A percentile compares a stretch with the other conserved stretches of the same genome.
Evolutionary conservation across 2,113 vertebrate species (phyloP).

Genomic region (Furnarius figulus): DNA sequence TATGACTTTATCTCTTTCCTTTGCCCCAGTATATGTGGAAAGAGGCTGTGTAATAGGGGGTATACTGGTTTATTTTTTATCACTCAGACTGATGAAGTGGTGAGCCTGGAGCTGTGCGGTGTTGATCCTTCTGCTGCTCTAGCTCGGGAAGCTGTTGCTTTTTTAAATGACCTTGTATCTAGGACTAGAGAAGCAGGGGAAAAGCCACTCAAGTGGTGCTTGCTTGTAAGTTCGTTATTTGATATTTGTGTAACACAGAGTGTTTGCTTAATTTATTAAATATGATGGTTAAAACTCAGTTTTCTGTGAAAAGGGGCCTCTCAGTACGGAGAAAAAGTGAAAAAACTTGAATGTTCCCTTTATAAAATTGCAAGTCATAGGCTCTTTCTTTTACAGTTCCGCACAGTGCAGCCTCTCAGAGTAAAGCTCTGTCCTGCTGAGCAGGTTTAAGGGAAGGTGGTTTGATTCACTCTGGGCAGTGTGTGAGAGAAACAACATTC

Average conservation of each 20-base stretch:
- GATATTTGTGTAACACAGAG: background rate
- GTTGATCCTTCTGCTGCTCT: background rate
- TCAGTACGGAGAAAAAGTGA: background rate
- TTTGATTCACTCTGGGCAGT: background rate
- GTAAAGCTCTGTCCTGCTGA: too few species aligned
- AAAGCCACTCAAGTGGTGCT: background rate
- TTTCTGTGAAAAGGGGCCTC: background rate
- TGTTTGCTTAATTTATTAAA: background rate
- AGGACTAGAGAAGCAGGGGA: too few species aligned
- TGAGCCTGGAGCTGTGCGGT: background rate
- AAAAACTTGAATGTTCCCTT: background rate
- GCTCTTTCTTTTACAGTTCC: background rate
- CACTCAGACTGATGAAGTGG: rapidly evolving
- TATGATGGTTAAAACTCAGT: background rate
- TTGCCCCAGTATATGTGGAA: background rate
- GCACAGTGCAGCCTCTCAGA: background rate
- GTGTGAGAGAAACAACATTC: background rate
- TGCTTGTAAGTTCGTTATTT: background rate
- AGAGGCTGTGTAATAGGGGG: background rate
- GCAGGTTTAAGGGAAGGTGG: background rate
- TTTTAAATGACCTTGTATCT: background rate
- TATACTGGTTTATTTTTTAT: background rate
- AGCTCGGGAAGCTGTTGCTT: background rate
- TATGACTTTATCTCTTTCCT: background rate
- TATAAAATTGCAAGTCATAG: background rate